These are phyloP conservation scores for Paradoxurus hermaphroditus DNA, from an alignment of 2,113 vertebrate genomes.

Conservation along the genomic window DNA sequence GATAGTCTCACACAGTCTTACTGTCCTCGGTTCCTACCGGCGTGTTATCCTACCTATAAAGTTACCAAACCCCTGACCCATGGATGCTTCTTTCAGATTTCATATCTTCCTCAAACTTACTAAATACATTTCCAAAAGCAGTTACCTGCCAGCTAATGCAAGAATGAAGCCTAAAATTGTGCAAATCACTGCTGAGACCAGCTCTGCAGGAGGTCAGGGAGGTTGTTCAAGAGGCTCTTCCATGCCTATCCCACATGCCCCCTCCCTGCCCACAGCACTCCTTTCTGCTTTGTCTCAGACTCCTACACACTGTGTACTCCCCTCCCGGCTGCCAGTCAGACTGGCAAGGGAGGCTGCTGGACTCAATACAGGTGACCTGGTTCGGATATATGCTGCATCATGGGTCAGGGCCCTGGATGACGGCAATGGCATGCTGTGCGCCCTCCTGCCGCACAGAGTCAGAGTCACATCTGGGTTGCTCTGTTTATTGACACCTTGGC, in stretches of 20 bases:
- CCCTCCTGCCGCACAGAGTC: background rate
- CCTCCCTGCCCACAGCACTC: background rate
- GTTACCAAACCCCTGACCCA: background rate
- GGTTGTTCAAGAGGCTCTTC: background rate
- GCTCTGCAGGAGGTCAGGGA: background rate
- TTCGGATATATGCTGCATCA: no score
- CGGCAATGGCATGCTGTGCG: background rate
- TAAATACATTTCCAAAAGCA: slow-evolving; percentile 37
- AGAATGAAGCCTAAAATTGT: background rate
- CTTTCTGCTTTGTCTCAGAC: background rate
- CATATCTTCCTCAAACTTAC: slow-evolving; percentile 3
- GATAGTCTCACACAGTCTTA: background rate
- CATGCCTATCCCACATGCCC: rapidly evolving
- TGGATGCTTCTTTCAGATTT: background rate
- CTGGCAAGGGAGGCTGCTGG: background rate
- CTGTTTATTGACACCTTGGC: background rate
- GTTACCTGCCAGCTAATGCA: background rate
- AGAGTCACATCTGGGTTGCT: background rate
- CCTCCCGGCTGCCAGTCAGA: background rate
- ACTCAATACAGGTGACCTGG: background rate
- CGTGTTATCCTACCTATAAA: background rate
- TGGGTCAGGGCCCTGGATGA: background rate
- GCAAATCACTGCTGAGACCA: background rate
- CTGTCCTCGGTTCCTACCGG: background rate
- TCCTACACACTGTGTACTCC: background rate